Base-by-base conservation (phyloP, 2,797 vertebrate genomes). In the Rhinichthys osculus region DNA sequence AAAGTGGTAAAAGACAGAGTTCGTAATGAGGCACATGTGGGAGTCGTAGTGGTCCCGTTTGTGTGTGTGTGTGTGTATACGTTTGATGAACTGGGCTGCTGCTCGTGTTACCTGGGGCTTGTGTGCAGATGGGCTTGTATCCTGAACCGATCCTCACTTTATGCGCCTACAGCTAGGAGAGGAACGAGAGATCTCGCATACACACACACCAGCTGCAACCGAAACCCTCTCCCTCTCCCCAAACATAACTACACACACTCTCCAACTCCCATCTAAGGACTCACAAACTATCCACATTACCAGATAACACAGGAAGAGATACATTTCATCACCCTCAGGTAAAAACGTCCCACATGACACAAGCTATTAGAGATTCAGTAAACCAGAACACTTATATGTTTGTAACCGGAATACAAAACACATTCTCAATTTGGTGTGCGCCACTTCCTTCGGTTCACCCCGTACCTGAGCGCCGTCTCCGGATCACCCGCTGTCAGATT, bases 31-130 rank as follows among this genome's bases (percentile, higher is more conserved):
- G 83, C 84, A 90, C 86, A 90, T 87, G 84, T 88, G 87, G 86
- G 85, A 90, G 83, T 86, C 78, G 21, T 84, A 78, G 83, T 38
- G 42, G 85, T 88, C 86, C 73, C 66, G n/a, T 76, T 64, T 87
- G 47, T 64, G 67, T 19, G 50, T 19, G 52, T 54, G 69, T 30
- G 3, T 92, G 92, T 85, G 83, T 86, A 77, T 85, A 62, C 70
- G 82, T 92, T 92, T 85, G 83, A 90, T 93, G 92, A 90, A 91
- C 90, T 91, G 88, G 89, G 86, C 91, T 92, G 76, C 79, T 87
- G 87, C 78, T 86, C 90, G 89, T 92, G 91, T 93, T 94, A 95
- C 95, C 95, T 95, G 94, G 93, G 95, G 95, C 94, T 92, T 91
- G 89, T 85, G 92, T 93, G 90, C 94, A 95, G 93, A 93, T 95